Evolutionary conservation across 1,140 invertebrate species (phyloP).

Genomic region (Drosophila ambigua): DNA sequence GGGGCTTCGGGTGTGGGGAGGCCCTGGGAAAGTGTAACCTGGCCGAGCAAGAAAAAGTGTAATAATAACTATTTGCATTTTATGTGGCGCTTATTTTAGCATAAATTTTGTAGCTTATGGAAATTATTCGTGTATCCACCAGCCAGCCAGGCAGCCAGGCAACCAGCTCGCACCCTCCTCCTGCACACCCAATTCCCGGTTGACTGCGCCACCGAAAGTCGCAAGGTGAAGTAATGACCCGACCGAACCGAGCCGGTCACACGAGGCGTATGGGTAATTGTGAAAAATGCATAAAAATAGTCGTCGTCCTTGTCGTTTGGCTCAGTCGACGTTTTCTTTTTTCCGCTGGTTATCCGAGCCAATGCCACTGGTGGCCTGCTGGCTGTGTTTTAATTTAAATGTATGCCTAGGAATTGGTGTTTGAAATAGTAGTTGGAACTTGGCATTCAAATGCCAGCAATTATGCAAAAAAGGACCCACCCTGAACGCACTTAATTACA

Average conservation of each 20-base stretch:
- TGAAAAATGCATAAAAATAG: conserved; percentile 59
- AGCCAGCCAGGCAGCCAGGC: conserved; percentile 22
- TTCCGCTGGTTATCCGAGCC: background rate
- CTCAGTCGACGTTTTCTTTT: background rate
- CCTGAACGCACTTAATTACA: conserved; percentile 15
- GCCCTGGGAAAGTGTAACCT: conserved; percentile 3
- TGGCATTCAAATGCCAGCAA: conserved; percentile 14
- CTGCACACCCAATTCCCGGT: conserved; percentile 8
- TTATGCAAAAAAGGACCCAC: conserved; percentile 6
- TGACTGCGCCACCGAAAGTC: conserved; percentile 27
- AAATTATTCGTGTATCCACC: conserved; percentile 73
- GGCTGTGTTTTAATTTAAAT: conserved; percentile 33
- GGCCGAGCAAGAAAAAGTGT: conserved; percentile 65
- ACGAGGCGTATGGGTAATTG: conserved; percentile 77
- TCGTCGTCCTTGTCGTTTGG: conserved; percentile 1
- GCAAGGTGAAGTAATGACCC: conserved; percentile 75
- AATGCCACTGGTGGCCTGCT: background rate
- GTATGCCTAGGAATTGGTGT: conserved; percentile 35
- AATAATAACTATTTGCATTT: conserved; percentile 82
- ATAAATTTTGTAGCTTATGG: conserved; percentile 78
- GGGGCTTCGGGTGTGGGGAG: background rate
- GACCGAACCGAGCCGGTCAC: conserved; percentile 19
- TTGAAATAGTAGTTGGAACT: conserved; percentile 15
- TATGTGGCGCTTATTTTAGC: conserved; percentile 81
- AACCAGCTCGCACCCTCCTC: no score